Evolutionary conservation across 2,888 invertebrate genomes (phyloP).

Genomic region (Acanthosoma haemorrhoidale): DNA sequence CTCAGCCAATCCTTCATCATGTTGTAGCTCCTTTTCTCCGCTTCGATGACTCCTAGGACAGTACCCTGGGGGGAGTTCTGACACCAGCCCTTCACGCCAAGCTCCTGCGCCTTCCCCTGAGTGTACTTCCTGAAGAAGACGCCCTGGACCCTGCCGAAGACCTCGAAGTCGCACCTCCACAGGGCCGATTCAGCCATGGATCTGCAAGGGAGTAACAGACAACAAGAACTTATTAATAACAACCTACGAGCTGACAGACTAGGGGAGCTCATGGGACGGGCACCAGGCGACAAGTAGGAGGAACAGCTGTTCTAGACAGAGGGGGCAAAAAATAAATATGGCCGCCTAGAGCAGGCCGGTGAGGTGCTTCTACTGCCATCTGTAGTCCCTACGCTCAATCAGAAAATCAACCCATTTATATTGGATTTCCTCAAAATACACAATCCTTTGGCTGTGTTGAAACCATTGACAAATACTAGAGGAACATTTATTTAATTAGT

Average conservation of each 20-base stretch:
- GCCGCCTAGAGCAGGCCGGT: neutral
- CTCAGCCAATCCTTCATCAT: slow-evolving; percentile 46
- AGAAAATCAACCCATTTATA: no score
- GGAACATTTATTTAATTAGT: no score
- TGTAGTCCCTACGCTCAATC: neutral
- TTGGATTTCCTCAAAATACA: no score
- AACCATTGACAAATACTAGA: no score
- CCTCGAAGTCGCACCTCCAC: slow-evolving; percentile 36
- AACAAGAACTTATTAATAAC: no score
- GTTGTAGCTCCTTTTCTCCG: slow-evolving; percentile 41
- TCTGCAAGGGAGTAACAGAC: neutral
- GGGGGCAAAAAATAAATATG: slow-evolving; percentile 6
- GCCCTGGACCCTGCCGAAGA: slow-evolving; percentile 37
- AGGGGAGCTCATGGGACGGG: neutral
- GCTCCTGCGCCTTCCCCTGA: slow-evolving; percentile 57
- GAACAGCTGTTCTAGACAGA: neutral
- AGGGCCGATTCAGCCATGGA: neutral
- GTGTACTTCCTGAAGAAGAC: slow-evolving; percentile 54
- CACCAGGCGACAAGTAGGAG: neutral
- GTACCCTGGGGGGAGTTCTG: slow-evolving; percentile 49
- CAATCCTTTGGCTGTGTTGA: no score
- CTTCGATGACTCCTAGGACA: slow-evolving; percentile 58
- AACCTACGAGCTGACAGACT: neutral
- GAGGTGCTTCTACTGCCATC: neutral
- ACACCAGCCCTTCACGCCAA: slow-evolving; percentile 46